These are phyloP conservation scores for Agrotis clavis DNA, from an alignment of 2,888 invertebrate species.

Conservation along the genomic window DNA sequence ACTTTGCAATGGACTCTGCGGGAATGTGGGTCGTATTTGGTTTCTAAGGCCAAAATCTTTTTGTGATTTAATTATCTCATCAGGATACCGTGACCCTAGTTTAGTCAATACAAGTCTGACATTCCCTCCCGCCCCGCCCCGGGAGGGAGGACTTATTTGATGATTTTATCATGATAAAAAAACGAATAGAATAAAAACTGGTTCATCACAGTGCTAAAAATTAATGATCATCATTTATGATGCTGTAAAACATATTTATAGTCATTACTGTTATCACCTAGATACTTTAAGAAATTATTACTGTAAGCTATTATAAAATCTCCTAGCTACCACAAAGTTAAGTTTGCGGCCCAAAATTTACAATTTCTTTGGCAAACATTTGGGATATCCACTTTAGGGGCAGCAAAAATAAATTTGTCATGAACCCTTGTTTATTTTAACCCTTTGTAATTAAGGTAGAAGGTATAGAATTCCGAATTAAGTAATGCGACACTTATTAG, in stretches of 20 bases:
- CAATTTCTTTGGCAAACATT: conserved; percentile 4
- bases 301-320: conserved; percentile 48
- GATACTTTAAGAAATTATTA: conserved; percentile 50
- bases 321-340: conserved; percentile 23
- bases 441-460: conserved; percentile 57
- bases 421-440: conserved; percentile 54
- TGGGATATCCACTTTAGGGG: conserved; percentile 4
- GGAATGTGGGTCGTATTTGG: neutral
- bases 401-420: conserved; percentile 42
- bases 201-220: no score
- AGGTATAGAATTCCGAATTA: conserved; percentile 54
- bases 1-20: neutral
- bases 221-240: no score
- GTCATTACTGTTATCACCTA: conserved; percentile 16
- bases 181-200: no score
- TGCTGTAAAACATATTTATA: neutral
- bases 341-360: conserved; percentile 32
- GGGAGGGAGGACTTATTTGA: no score
- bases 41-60: neutral
- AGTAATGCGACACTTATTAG: conserved; percentile 61
- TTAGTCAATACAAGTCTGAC: no score
- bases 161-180: no score
- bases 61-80: no score
- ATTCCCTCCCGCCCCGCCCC: no score
- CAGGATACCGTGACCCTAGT: no score